Conservation (phyloP, 2,113 vertebrate species). For the Cryptomyrus ogoouensis region DNA sequence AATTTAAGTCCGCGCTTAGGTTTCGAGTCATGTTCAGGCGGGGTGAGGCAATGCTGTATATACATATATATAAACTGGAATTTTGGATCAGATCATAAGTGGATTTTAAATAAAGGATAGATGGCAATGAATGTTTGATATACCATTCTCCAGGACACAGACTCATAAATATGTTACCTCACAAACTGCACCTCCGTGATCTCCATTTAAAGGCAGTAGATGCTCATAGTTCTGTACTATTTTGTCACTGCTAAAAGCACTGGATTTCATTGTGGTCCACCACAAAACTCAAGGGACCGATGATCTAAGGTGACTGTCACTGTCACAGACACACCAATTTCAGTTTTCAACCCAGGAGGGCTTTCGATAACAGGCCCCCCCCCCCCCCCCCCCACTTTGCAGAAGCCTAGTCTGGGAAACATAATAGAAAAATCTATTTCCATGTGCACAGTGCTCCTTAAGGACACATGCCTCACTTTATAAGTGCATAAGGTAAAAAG, state of each 20-base stretch:
- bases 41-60: too few species aligned
- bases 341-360: background rate
- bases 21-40: background rate
- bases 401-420: background rate
- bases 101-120: slow-evolving; percentile 17
- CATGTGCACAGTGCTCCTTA: background rate
- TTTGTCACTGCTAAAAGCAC: background rate
- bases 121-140: slow-evolving; percentile 14
- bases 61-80: background rate
- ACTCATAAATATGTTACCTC: slow-evolving; percentile 22
- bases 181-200: background rate
- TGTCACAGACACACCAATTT: background rate
- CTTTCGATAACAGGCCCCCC: background rate
- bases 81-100: background rate
- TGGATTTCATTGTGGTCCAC: background rate
- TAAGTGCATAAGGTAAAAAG: background rate
- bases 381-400: too few species aligned
- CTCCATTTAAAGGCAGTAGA: background rate
- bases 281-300: background rate
- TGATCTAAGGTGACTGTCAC: slow-evolving; percentile 10
- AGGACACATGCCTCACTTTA: background rate
- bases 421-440: slow-evolving; percentile 1
- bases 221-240: background rate
- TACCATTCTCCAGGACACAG: slow-evolving; percentile 5
- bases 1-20: background rate